These are phyloP conservation scores for Drosophila neoperkinsi DNA, from an alignment of 2,888 invertebrate genomes.

Conservation along the genomic window DNA sequence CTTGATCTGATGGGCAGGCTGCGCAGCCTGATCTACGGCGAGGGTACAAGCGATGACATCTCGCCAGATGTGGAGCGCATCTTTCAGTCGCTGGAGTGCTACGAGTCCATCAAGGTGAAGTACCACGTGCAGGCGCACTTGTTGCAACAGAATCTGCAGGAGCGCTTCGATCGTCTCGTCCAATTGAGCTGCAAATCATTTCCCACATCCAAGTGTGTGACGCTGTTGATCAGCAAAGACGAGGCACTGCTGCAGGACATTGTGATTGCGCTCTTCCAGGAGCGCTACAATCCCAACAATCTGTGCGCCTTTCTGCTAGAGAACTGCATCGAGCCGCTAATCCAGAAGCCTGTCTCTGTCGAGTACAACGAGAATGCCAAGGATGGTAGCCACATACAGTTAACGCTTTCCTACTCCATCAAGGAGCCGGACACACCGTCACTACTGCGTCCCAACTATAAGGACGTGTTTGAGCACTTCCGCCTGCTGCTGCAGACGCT, in stretches of 20 bases:
- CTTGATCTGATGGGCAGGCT: constrained; percentile 81
- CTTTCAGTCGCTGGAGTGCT: constrained; percentile 82
- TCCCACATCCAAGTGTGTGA: constrained; percentile 83
- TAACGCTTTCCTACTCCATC: constrained; percentile 83
- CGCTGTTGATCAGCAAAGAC: constrained; percentile 81
- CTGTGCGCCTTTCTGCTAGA: constrained; percentile 83
- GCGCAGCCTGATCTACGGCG: constrained; percentile 76
- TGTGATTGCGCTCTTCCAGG: constrained; percentile 82
- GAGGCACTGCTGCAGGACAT: constrained; percentile 81
- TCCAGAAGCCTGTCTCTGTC: constrained; percentile 83
- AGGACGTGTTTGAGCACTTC: constrained; percentile 81
- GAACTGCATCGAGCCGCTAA: constrained; percentile 83
- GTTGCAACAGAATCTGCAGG: constrained; percentile 82
- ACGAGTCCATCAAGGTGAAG: constrained; percentile 82
- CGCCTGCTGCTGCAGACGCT: constrained; percentile 77
- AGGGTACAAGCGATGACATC: constrained; percentile 33
- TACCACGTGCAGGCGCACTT: constrained; percentile 83
- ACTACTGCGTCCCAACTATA: constrained; percentile 82
- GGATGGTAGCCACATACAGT: constrained; percentile 62
- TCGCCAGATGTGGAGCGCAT: constrained; percentile 75
- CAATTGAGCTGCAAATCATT: constrained; percentile 83
- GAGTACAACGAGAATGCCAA: constrained; percentile 72
- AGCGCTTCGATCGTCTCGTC: constrained; percentile 83
- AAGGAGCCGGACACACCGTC: constrained; percentile 58
- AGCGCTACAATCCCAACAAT: constrained; percentile 83